Evolutionary conservation across 1,140 invertebrate genomes (phyloP).

Genomic region (Penaeus vannamei): DNA sequence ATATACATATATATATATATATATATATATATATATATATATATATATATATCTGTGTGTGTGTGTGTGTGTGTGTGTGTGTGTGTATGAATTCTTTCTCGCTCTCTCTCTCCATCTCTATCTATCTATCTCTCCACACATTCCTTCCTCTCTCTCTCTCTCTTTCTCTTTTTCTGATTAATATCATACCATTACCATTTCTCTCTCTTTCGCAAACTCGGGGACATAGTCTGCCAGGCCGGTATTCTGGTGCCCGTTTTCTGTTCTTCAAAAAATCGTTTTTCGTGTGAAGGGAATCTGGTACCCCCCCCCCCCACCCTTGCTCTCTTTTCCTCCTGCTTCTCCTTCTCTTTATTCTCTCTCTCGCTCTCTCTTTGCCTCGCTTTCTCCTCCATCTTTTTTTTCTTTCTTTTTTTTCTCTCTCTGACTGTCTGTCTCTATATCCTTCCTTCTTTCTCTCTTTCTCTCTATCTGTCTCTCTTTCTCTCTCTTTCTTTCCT

Average conservation of each 20-base stretch:
- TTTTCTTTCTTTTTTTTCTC: background rate
- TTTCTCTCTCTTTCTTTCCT: background rate
- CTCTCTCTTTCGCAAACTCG: no score
- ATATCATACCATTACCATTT: no score
- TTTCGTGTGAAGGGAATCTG: no score
- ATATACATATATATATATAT: conserved; percentile 13
- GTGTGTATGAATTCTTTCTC: background rate
- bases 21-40: conserved; percentile 33
- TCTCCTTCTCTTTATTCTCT: background rate
- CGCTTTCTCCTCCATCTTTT: background rate
- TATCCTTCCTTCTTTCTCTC: background rate
- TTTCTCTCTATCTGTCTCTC: background rate
- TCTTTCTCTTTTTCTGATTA: background rate
- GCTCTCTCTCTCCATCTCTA: conserved; percentile 27
- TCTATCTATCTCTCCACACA: background rate
- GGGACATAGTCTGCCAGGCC: no score
- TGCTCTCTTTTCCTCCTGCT: background rate
- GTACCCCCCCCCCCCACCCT: no score
- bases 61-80: no score
- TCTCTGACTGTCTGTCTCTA: background rate
- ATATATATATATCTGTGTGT: background rate
- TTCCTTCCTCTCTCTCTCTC: background rate
- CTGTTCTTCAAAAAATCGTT: no score
- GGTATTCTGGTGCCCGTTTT: no score
- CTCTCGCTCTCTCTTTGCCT: background rate